Conservation (phyloP, 2,888 invertebrate species). For the Nemotelus pantherinus region DNA sequence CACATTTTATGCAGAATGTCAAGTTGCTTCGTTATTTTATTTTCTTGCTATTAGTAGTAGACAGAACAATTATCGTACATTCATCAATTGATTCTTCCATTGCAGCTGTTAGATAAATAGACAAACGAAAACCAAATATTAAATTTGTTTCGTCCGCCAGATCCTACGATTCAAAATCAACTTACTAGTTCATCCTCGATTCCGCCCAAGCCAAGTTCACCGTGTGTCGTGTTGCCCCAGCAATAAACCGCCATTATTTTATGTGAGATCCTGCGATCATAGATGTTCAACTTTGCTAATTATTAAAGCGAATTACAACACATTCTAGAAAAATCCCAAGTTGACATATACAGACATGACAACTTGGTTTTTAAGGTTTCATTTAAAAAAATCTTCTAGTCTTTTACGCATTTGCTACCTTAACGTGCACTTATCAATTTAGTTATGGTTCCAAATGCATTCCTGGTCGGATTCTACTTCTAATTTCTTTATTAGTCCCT, state of each 20-base stretch:
- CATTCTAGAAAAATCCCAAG: slow-evolving; percentile 26
- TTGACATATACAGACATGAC: background rate
- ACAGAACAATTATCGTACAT: background rate
- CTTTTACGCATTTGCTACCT: background rate
- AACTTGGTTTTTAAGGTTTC: background rate
- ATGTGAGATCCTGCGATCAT: too few species aligned
- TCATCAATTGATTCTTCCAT: slow-evolving; percentile 17
- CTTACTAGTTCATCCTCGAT: slow-evolving; percentile 74
- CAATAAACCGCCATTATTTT: slow-evolving; percentile 69
- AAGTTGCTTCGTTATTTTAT: too few species aligned
- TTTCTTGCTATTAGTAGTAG: too few species aligned
- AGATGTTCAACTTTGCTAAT: background rate
- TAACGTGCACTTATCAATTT: slow-evolving; percentile 9
- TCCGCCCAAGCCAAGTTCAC: slow-evolving; percentile 81
- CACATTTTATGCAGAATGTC: background rate
- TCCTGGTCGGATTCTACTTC: too few species aligned
- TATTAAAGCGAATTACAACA: background rate
- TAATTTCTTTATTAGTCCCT: too few species aligned
- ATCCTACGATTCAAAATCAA: background rate
- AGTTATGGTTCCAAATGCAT: background rate
- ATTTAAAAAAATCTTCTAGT: background rate
- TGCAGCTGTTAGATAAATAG: slow-evolving; percentile 13
- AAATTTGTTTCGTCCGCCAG: background rate
- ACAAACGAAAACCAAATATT: background rate
- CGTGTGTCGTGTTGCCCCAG: slow-evolving; percentile 82